Base-by-base conservation (phyloP, 2,888 invertebrate species). In the Caenorhabditis auriculariae region DNA sequence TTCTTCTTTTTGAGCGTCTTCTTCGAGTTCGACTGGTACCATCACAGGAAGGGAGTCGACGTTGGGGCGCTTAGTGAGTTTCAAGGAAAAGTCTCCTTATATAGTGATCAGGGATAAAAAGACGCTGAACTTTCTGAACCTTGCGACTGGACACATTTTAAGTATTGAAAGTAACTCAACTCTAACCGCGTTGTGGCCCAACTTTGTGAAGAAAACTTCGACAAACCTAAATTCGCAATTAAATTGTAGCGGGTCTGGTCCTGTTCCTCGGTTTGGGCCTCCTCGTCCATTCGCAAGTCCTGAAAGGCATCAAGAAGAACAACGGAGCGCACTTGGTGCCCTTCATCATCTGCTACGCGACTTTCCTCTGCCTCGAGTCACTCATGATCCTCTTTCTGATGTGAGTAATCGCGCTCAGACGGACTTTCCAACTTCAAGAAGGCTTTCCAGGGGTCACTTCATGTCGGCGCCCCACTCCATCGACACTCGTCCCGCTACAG, bases 11-110 rank as follows among this genome's bases (percentile, higher is more conserved):
- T 79, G 28, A 70, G 68, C 35, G 56, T 68, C 42, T 71, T 78
- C 59, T 78, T 78, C 59, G 78, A 78, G 54, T 78, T 79, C 58
- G 66, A 75, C 60, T 78, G 78, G 78, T 75, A 75, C 57, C 64
- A 69, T 46, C 74, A 78, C 54, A 53, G 52, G 41, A 48, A 66
- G 12, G 77, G 76, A 35, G 66, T 78, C 29, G 78, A 79, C 53
- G 29, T 76, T 15, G 60, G 66, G 26, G 74, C 78, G 4, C 52
- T 79, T 7, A 46, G 66, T 66, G 17, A 46, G 62, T 23, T 21
- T n/a, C n/a, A n/a, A n/a, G n/a, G n/a, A n/a, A n/a, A n/a, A n/a
- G n/a, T n/a, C n/a, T n/a, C n/a, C n/a, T n/a, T n/a, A n/a, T n/a
- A n/a, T n/a, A n/a, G n/a, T n/a, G n/a, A n/a, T n/a, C n/a, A n/a